phyloP scores from a whole-genome alignment of 2,797 vertebrate genomes.

The Propithecus perrieri region DNA sequence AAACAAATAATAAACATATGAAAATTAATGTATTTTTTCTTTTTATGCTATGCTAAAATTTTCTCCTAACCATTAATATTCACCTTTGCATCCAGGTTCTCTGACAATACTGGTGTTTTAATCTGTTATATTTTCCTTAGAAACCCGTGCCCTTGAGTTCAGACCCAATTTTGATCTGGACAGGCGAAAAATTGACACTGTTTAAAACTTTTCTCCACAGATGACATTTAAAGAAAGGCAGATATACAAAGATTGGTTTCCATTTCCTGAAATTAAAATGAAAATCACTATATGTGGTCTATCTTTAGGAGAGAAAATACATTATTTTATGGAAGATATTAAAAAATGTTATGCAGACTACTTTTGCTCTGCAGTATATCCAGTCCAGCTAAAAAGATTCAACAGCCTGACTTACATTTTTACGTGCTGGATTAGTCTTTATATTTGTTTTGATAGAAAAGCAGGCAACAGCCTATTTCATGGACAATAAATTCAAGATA shows the following conservation, averaged over 20 bases:
- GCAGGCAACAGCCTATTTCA: constrained; percentile 87
- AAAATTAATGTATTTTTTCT: neutral
- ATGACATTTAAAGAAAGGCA: constrained; percentile 59
- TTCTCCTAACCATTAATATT: neutral
- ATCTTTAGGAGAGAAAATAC: constrained; percentile 49
- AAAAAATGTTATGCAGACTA: constrained; percentile 45
- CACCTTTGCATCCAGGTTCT: neutral
- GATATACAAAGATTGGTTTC: neutral
- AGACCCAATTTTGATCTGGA: neutral
- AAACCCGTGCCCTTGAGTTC: constrained; percentile 42
- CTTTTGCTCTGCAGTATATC: constrained; percentile 47
- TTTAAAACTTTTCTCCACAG: constrained; percentile 68
- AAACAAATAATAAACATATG: neutral
- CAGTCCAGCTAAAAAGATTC: constrained; percentile 71
- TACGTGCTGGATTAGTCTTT: constrained; percentile 85
- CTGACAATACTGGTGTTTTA: neutral
- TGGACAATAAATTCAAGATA: constrained; percentile 88
- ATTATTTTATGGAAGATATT: constrained; percentile 63
- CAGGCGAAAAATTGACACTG: neutral
- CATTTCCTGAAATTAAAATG: constrained; percentile 69
- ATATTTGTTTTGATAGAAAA: constrained; percentile 88
- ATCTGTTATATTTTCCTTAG: neutral
- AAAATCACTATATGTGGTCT: neutral
- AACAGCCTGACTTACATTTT: constrained; percentile 82
- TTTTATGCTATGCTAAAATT: neutral